phyloP scores from a whole-genome alignment of 2,888 invertebrate genomes.

The Cephus spinipes region DNA sequence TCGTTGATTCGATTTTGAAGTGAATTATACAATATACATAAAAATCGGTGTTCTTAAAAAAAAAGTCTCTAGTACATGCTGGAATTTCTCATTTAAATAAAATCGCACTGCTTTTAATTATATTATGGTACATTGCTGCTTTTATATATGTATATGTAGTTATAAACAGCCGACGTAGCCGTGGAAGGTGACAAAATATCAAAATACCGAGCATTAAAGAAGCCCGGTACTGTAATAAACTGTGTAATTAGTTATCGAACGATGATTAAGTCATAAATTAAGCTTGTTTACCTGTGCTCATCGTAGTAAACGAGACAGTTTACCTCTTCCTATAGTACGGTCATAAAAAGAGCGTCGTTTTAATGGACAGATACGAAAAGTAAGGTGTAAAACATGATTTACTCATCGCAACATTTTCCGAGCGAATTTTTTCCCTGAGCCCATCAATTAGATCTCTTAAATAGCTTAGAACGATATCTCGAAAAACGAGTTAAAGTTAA shows the following conservation, averaged over 20 bases:
- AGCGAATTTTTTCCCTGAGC: not conserved
- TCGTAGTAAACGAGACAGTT: constrained; percentile 15
- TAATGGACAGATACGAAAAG: constrained; percentile 31
- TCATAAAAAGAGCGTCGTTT: constrained; percentile 33
- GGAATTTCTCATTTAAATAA: not conserved
- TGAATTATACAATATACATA: not conserved
- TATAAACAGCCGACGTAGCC: constrained; percentile 12
- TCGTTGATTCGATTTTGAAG: not conserved
- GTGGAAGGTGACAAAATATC: constrained; percentile 24
- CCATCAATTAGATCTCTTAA: not conserved
- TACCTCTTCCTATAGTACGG: constrained; percentile 25
- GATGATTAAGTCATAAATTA: constrained; percentile 44
- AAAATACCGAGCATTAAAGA: constrained; percentile 33
- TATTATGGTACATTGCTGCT: not conserved
- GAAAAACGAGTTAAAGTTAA: not conserved
- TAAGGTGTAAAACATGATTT: constrained; percentile 40
- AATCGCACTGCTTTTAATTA: not conserved
- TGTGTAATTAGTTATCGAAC: constrained; percentile 42
- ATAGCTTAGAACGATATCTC: not conserved
- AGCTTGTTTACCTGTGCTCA: constrained; percentile 31
- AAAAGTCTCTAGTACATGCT: not conserved
- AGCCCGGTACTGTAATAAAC: constrained; percentile 31
- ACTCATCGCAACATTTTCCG: constrained; percentile 33
- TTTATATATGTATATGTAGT: not conserved
- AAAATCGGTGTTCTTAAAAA: too few relatives aligned